phyloP scores from a whole-genome alignment of 2,797 vertebrate species.

The Sebastes hubbsi region DNA sequence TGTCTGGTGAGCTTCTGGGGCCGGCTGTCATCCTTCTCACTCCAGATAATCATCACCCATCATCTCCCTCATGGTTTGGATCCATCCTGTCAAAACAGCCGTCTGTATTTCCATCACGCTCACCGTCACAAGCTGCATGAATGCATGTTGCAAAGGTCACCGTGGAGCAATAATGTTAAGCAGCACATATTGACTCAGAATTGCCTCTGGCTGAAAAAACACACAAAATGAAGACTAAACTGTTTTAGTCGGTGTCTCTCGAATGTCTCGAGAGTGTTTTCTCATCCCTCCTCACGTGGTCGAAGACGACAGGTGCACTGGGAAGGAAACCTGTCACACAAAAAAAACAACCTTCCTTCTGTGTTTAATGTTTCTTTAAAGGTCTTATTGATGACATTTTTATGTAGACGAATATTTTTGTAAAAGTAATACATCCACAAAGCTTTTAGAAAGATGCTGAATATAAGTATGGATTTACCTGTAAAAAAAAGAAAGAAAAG shows the following conservation, averaged over 20 bases:
- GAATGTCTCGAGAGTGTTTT: conserved; percentile 31
- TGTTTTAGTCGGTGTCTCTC: conserved; percentile 26
- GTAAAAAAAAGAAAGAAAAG: too few species aligned
- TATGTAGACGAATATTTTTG: background rate
- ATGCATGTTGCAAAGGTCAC: conserved; percentile 23
- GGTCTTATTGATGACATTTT: background rate
- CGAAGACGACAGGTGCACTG: conserved; percentile 19
- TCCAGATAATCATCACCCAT: conserved; percentile 51
- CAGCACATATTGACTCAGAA: conserved; percentile 57
- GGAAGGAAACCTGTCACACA: conserved; percentile 22
- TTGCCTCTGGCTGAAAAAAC: conserved; percentile 39
- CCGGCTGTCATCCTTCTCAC: conserved; percentile 53
- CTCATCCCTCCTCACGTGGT: conserved; percentile 17
- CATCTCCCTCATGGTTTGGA: conserved; percentile 33
- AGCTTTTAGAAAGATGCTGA: too few species aligned
- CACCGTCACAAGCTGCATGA: conserved; percentile 4
- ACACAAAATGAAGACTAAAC: conserved; percentile 59
- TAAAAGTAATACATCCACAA: too few species aligned
- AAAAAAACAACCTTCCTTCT: background rate
- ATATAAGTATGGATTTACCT: too few species aligned
- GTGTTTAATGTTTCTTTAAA: background rate
- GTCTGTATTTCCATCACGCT: conserved; percentile 25
- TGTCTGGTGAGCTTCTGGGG: conserved; percentile 41
- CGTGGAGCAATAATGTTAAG: conserved; percentile 43
- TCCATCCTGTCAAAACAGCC: conserved; percentile 38